phyloP scores from a whole-genome alignment of 2,113 vertebrate genomes.

The Dunckerocampus dactyliophorus region DNA sequence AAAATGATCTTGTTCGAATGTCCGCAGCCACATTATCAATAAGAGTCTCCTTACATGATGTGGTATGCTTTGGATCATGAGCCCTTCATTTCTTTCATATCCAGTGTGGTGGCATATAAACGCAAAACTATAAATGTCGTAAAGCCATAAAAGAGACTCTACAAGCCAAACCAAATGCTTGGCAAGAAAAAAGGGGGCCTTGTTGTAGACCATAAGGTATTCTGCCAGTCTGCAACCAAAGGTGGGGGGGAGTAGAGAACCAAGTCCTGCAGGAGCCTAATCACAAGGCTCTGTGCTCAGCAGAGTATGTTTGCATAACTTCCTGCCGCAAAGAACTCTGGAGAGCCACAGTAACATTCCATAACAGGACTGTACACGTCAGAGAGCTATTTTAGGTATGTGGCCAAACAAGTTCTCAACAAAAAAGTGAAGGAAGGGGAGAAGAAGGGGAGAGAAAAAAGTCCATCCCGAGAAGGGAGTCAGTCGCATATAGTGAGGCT shows the following conservation, averaged over 20 bases:
- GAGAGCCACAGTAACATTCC: conserved; percentile 78
- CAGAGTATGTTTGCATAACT: conserved; percentile 72
- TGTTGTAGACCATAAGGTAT: conserved; percentile 35
- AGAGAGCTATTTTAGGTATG: conserved; percentile 83
- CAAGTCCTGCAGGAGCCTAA: conserved; percentile 63
- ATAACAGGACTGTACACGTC: conserved; percentile 80
- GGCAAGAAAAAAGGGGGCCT: conserved; percentile 27
- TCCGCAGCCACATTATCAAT: no score
- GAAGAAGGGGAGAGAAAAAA: conserved; percentile 41
- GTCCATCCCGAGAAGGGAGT: conserved; percentile 48
- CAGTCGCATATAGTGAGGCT: conserved; percentile 44
- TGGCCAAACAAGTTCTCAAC: conserved; percentile 76
- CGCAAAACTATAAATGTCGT: not conserved
- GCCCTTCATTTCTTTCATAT: not conserved
- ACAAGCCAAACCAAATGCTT: conserved; percentile 18
- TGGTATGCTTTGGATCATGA: not conserved
- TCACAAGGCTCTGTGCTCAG: conserved; percentile 67
- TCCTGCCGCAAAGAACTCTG: conserved; percentile 71
- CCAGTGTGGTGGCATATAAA: not conserved
- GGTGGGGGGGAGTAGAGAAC: conserved; percentile 37
- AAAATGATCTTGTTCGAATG: no score
- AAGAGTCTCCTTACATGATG: not conserved
- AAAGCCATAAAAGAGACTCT: not conserved
- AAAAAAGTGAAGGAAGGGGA: conserved; percentile 62
- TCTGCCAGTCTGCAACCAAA: conserved; percentile 25